These are phyloP conservation scores for Semotilus atromaculatus DNA, from an alignment of 2,797 vertebrate genomes.

Conservation along the genomic window DNA sequence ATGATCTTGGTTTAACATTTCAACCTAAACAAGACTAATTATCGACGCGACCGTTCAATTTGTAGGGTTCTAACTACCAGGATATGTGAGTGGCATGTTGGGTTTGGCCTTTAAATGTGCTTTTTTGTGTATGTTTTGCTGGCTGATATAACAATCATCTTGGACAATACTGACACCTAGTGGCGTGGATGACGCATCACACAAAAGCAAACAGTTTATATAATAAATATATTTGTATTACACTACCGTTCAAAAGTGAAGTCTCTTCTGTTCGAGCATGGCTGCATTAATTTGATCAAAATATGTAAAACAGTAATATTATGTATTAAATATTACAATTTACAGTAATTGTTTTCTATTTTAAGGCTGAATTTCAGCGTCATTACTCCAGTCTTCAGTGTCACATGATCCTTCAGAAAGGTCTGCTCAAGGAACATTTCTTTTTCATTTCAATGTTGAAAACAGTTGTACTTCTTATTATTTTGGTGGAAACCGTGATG, in stretches of 20 bases:
- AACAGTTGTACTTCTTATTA: neutral
- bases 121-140: neutral
- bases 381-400: neutral
- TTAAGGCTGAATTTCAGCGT: neutral
- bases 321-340: neutral
- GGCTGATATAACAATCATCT: neutral
- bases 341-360: neutral
- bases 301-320: neutral
- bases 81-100: neutral
- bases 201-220: neutral
- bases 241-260: neutral
- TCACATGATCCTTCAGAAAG: neutral
- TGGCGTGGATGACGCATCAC: neutral
- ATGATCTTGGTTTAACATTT: conserved; percentile 23
- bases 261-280: neutral
- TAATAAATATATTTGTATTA: neutral
- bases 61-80: conserved; percentile 56
- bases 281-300: neutral
- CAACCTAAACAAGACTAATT: conserved; percentile 26
- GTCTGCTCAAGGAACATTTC: neutral
- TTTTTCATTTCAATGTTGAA: neutral
- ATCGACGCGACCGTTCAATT: conserved; percentile 9
- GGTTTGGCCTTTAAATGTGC: neutral
- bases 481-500: neutral
- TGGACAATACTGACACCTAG: neutral